Base-by-base conservation (phyloP, 2,797 vertebrate genomes). In the Channa striata region DNA sequence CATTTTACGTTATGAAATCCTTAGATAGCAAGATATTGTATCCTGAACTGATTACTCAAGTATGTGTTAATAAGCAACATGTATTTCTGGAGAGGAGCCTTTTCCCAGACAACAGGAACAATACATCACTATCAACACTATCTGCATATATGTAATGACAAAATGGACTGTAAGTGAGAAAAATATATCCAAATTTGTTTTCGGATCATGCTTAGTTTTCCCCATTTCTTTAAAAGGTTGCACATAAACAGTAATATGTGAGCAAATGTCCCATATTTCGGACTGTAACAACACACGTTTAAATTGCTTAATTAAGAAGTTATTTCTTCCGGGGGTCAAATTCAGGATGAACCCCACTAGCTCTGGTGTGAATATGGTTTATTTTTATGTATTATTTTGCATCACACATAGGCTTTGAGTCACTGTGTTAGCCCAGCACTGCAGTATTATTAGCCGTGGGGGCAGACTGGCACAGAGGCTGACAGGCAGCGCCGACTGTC, bases 371-470 rank as follows among this genome's bases (percentile, higher is more conserved):
- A 10, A 10, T 53, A 4, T 34, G 34, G 43, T 59, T 48, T 51
- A 34, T 37, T 36, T 5, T 42, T 20, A n/a, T n/a, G n/a, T 30
- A 30, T 30, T 30, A 30, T 30, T 30, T 4, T 30, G 25, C 25
- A 30, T 53, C 33, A 33, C 52, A 66, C 16, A 54, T 0, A 50
- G 39, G 11, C 36, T 59, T 57, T 59, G 25, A 30, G 40, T n/a
- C 16, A 37, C 3, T 33, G 0, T 33, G 0, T 16, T 52, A 49
- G 20, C 12, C n/a, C 42, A 77, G 58, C 60, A 51, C 78, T 69
- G 82, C 80, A 72, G 78, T 11, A 48, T 30, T 56, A 61, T 65
- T 74, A 81, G 47, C 74, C 46, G 23, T 7, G 37, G 1, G 42
- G 13, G n/a, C 50, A 43, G 39, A 50, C 13, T 39, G 37, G 2